Evolutionary conservation across 2,888 invertebrate genomes (phyloP), one percentile per base, ranked within the genome.

Genomic region (Amphipyra tragopoginis): DNA sequence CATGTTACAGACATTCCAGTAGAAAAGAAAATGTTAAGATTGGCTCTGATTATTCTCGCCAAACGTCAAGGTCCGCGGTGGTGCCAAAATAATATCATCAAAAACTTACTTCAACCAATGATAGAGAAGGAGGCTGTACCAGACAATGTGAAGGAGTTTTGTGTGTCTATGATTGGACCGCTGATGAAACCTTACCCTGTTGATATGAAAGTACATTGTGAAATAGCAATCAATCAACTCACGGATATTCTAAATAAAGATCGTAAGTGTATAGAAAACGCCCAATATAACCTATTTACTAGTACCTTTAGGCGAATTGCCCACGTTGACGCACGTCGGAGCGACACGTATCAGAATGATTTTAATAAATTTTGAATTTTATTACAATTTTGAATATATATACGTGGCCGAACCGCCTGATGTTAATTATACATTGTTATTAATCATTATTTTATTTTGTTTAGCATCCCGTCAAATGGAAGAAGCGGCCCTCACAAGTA

Each of bases 21-120:
- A 8, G 91, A 93, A 63, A 86, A 79, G 55, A 91, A 90, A 79
- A 89, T 90, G 83, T 75, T 94, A 59, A 78, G 90, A 65, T 68
- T 90, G 49, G 84, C 92, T 13, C 65, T 93, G 11, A 86, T 95
- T 40, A 83, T 95, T 45, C 81, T 94, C 36, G 90, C 90, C 8
- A 95, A 95, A 79, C 87, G 95, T 1, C 85, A 88, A 13, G 95
- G 94, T 0, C 82, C 92, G 0, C 80, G 80, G n/a, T 94, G 94
- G 94, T 92, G 92, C 72, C 90, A 93, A 60, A 91, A 86, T 39
- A 84, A 92, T 63, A 88, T 95, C 11, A 82, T 95, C 1, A 88
- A 88, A 54, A 88, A 88, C 51, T 80, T 92, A 62, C 71, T 95
- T 39, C 65, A 87, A 62, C 92, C 94, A 9, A 80, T 92, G 6